A percentile compares a stretch with the other conserved stretches of the same genome.
These are phyloP conservation scores for Mellivora capensis DNA, from an alignment of 2,113 vertebrate genomes.

Conservation along the genomic window DNA sequence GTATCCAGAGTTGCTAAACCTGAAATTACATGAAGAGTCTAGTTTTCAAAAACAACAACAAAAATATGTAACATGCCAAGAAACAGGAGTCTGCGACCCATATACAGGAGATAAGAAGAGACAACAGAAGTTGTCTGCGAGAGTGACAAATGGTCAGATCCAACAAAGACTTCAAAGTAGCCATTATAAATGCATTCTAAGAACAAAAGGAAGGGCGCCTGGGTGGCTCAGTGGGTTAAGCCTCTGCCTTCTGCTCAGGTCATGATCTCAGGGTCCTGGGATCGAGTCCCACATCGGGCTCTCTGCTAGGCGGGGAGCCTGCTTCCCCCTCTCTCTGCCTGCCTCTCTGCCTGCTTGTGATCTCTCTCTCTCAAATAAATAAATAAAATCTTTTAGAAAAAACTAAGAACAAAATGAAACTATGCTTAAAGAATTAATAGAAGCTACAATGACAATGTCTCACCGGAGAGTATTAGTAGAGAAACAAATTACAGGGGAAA, in stretches of 20 bases:
- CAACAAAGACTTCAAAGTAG: neutral
- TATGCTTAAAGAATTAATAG: neutral
- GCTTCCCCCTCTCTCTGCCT: no score
- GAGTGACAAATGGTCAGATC: neutral
- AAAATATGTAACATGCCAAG: neutral
- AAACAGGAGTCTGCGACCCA: neutral
- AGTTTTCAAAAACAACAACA: neutral
- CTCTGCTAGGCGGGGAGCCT: no score
- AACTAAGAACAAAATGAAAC: neutral
- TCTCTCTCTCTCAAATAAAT: no score
- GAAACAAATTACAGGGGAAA: neutral
- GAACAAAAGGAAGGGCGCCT: neutral
- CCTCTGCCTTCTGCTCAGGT: no score
- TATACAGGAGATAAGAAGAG: neutral
- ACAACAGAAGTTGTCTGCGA: neutral
- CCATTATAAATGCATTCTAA: neutral
- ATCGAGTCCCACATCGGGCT: no score
- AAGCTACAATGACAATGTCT: neutral
- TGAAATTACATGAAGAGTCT: neutral
- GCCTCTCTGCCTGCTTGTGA: no score
- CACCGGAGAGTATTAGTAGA: neutral
- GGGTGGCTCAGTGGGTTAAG: no score
- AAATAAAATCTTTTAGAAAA: no score
- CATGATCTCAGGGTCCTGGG: no score
- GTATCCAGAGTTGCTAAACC: neutral